Percentiles rank a stretch among this genome's conserved stretches.
Conservation (phyloP, 2,888 invertebrate genomes). For the Eristalis intricaria region DNA sequence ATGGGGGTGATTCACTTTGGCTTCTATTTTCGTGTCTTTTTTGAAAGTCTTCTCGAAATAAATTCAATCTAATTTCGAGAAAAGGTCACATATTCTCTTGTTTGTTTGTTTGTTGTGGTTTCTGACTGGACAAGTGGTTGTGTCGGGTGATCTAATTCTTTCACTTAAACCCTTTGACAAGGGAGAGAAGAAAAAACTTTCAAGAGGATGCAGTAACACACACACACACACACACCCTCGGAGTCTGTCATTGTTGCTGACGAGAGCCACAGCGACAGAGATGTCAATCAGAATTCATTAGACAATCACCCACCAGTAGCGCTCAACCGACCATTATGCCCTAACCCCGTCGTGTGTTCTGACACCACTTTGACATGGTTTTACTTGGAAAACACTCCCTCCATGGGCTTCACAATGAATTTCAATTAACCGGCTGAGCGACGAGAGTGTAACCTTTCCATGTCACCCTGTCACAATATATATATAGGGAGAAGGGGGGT, state of each 20-base stretch:
- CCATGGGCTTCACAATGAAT: background rate
- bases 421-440: background rate
- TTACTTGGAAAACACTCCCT: background rate
- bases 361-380: background rate
- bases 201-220: background rate
- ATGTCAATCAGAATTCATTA: background rate
- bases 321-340: background rate
- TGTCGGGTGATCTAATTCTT: background rate
- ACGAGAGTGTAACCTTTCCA: slow-evolving; percentile 17
- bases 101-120: too few species aligned
- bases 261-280: background rate
- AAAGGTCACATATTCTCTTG: background rate
- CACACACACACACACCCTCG: too few species aligned
- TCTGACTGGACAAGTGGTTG: background rate
- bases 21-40: too few species aligned
- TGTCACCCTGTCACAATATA: slow-evolving; percentile 37
- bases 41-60: background rate
- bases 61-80: background rate
- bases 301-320: background rate
- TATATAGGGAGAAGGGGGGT: background rate
- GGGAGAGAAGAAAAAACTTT: background rate
- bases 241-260: background rate
- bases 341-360: background rate
- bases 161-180: background rate
- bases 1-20: too few species aligned